Conservation (phyloP, 92 coral and sea anemone genomes). For the Muricea muricata region DNA sequence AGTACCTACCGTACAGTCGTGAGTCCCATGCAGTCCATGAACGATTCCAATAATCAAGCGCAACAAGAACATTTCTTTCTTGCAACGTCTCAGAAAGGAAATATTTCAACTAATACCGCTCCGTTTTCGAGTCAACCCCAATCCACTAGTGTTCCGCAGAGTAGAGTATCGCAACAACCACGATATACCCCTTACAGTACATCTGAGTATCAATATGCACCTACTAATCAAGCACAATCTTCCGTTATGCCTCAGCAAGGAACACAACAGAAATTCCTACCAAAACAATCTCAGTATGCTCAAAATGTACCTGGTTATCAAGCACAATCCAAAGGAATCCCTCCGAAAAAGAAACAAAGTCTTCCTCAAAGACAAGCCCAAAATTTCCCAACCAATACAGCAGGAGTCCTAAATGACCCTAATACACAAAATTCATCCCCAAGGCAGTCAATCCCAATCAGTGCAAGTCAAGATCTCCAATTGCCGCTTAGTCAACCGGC, state of each 20-base stretch:
- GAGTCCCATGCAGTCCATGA: slow-evolving; percentile 15
- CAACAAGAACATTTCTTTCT: background rate
- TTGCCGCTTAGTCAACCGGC: background rate
- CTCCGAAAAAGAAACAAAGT: background rate
- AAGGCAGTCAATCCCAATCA: background rate
- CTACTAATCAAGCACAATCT: slow-evolving; percentile 12
- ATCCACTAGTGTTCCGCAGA: background rate
- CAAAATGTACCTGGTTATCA: background rate
- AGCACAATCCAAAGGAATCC: background rate
- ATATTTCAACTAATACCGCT: background rate
- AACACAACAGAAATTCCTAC: background rate
- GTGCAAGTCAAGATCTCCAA: background rate
- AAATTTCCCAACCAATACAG: background rate
- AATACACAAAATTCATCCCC: background rate
- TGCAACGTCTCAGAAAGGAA: background rate
- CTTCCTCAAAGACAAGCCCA: background rate
- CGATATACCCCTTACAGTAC: background rate
- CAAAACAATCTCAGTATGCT: slow-evolving; percentile 4
- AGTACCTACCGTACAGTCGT: background rate
- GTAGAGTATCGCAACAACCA: background rate
- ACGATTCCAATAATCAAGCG: background rate
- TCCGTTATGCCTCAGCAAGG: background rate
- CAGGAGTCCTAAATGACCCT: background rate
- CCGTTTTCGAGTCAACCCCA: background rate
- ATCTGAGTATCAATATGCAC: background rate